Evolutionary conservation across 2,797 vertebrate genomes (phyloP), one percentile per base, ranked within the genome.

Genomic region (Pelobates cultripes): DNA sequence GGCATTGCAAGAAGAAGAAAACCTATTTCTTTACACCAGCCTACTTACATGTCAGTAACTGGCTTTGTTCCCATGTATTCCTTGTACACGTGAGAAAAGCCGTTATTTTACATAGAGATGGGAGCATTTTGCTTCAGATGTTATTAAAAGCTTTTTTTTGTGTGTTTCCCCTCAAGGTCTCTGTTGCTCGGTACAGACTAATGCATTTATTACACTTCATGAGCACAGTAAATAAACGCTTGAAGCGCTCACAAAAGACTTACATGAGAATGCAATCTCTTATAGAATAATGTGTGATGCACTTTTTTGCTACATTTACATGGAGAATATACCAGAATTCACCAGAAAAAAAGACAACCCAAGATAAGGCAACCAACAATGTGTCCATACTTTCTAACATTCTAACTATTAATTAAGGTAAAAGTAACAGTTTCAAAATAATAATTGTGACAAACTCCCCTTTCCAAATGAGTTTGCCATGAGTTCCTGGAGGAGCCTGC

Each of bases 141-240:
- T 81, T 72, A 81, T 77, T 76, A 81, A 72, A 71, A 71, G 67
- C 74, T 14, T 41, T 81, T 57, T 67, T 41, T 47, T 82, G 74
- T 73, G 80, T 73, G 80, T 77, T 82, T 72, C 77, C 74, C 69
- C 73, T 77, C 74, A 72, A 77, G 80, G 75, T 77, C 75, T 73
- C 13, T n/a, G 72, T 72, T 67, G 74, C 61, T 66, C 70, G 40
- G 10, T 17, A 72, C 80, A 68, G 68, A 53, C 44, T 53, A 67
- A 77, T 77, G 70, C 68, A 72, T 72, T 66, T 77, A 82, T 82
- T 82, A 71, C 80, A 81, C 67, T 81, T 77, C 68, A 77, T 73
- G 74, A 67, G 43, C 45, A 73, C 60, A 72, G 69, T 55, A 82
- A 77, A 73, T 82, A 82, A 77, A 82, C 40, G 70, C 75, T 55